Percentiles rank a stretch among this genome's conserved stretches.
Evolutionary conservation across 92 coral and sea anemone species (phyloP).

Genomic region (Ricordea florida): DNA sequence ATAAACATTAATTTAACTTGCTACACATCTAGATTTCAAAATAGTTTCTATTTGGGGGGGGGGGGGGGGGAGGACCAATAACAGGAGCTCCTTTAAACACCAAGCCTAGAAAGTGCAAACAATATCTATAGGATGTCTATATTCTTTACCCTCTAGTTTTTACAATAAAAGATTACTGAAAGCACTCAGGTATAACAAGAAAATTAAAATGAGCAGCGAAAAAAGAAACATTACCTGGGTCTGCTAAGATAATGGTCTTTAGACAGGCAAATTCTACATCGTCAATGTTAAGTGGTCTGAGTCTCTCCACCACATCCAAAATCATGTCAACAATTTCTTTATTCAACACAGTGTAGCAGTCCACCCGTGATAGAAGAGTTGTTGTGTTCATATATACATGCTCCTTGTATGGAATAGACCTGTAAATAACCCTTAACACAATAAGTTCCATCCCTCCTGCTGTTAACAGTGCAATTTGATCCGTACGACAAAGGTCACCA

Average conservation of each 20-base stretch:
- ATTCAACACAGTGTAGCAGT: slow-evolving; percentile 75
- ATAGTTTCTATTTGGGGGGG: no score
- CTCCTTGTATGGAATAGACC: slow-evolving; percentile 85
- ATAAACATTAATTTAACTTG: no score
- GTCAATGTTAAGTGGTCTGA: slow-evolving; percentile 78
- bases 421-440: slow-evolving; percentile 84
- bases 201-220: no score
- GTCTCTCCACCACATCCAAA: slow-evolving; percentile 85
- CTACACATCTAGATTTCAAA: no score
- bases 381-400: slow-evolving; percentile 82
- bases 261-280: slow-evolving; percentile 95
- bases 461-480: slow-evolving; percentile 81
- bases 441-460: slow-evolving; percentile 96
- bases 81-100: no score
- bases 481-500: slow-evolving; percentile 63
- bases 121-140: no score
- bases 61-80: no score
- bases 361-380: slow-evolving; percentile 67
- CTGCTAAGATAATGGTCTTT: slow-evolving; percentile 87
- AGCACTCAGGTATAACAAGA: no score
- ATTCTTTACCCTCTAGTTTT: no score
- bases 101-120: no score
- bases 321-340: slow-evolving; percentile 91
- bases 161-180: no score
- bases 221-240: slow-evolving; percentile 74